Percentiles rank a stretch among this genome's conserved stretches.
Conservation (phyloP, 2,113 vertebrate species). For the Sminthopsis crassicaudata region DNA sequence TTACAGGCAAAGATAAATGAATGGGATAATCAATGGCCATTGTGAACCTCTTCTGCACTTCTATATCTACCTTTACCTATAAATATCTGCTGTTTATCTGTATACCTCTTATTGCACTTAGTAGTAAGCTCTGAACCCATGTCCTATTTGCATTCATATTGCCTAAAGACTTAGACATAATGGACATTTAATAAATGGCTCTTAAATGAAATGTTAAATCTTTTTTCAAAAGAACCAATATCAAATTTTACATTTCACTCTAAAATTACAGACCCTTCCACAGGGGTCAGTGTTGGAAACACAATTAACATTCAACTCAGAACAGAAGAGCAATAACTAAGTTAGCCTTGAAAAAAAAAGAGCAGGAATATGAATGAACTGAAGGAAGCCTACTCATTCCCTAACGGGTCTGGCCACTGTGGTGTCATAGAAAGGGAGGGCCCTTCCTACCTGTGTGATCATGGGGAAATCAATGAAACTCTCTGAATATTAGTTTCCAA, state of each 20-base stretch:
- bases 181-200: background rate
- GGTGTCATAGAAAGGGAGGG: background rate
- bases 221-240: background rate
- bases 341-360: background rate
- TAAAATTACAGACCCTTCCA: background rate
- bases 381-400: background rate
- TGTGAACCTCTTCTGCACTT: background rate
- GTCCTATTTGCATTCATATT: background rate
- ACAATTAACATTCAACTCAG: background rate
- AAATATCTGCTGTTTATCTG: background rate
- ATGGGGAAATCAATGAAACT: background rate
- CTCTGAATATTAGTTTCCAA: background rate
- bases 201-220: background rate
- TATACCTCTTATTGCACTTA: background rate
- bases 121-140: background rate
- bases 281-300: background rate
- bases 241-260: background rate
- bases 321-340: constrained; percentile 10
- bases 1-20: background rate
- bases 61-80: background rate
- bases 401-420: background rate
- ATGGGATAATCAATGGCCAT: background rate
- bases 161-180: background rate
- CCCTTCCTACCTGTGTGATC: background rate
- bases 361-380: background rate